A percentile compares a stretch with the other conserved stretches of the same genome.
These are phyloP conservation scores for Danio albolineatus DNA, from an alignment of 2,797 vertebrate species.

Conservation along the genomic window DNA sequence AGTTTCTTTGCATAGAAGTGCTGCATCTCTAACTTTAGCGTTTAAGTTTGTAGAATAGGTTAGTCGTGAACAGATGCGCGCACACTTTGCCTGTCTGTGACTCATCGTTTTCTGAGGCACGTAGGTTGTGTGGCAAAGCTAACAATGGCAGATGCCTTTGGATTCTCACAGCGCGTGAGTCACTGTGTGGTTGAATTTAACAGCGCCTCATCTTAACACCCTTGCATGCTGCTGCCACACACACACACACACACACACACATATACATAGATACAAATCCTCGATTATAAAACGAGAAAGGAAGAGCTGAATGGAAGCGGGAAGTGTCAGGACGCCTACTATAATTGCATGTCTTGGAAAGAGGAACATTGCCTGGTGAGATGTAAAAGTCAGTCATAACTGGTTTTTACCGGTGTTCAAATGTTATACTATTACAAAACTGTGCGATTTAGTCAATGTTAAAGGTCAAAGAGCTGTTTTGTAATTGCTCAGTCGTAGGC, in stretches of 20 bases:
- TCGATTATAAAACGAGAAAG: constrained; percentile 30
- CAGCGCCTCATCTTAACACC: constrained; percentile 23
- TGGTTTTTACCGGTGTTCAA: constrained; percentile 8
- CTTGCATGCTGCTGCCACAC: constrained; percentile 31
- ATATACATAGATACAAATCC: constrained; percentile 40
- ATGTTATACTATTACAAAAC: neutral
- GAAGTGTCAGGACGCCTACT: constrained; percentile 60
- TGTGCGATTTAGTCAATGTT: neutral
- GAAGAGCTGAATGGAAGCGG: constrained; percentile 52
- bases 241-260: constrained; percentile 50
- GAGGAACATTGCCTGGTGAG: constrained; percentile 7
- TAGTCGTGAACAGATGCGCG: neutral
- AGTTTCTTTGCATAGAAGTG: neutral
- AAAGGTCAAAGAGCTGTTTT: neutral
- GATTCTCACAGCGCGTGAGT: constrained; percentile 53
- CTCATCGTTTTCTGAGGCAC: constrained; percentile 36
- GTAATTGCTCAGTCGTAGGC: neutral
- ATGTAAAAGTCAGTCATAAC: constrained; percentile 33
- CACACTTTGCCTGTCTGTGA: constrained; percentile 16
- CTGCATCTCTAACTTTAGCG: neutral
- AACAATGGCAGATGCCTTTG: constrained; percentile 47
- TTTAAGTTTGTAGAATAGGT: neutral
- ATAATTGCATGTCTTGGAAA: constrained; percentile 44
- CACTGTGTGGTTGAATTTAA: constrained; percentile 53
- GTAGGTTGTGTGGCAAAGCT: constrained; percentile 33